Evolutionary conservation across 2,113 vertebrate species (phyloP), one percentile per base, ranked within the genome.

Genomic region (Orientallactaga bullata): DNA sequence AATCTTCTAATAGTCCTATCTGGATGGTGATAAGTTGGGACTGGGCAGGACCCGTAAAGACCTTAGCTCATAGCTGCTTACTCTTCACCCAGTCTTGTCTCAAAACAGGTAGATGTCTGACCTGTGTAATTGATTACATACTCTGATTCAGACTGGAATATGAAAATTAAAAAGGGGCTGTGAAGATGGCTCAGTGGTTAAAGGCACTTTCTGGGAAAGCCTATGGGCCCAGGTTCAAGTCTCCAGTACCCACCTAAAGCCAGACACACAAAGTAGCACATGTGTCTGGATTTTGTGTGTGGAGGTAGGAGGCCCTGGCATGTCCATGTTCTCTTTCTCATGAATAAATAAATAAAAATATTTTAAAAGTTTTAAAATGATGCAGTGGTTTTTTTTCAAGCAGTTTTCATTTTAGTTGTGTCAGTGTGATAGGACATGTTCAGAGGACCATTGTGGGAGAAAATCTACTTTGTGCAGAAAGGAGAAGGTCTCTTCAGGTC

Each of bases 331-430:
- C 55, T 55, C 55, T 55, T 55, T 55, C 55, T 55, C 55, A 55
- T 16, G 15, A 16, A 55, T 55, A 55, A 55, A 16, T 55, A 51
- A 51, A 51, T 55, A 16, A 55, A 55, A 55, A 55, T 10, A 55
- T 55, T 55, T 76, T 82, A 85, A 84, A 66, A 80, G n/a, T n/a
- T n/a, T 80, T 42, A 28, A 60, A 93, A 89, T 72, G 61, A 61
- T 86, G 18, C 0, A 51, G 2, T 87, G 17, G 3, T 71, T 68
- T 21, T n/a, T 63, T 65, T 4, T 85, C 68, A 58, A 37, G 13
- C 37, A 81, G 10, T 85, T 88, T 87, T 84, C 61, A 83, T 73
- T 93, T 88, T 71, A 78, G 21, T 80, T 55, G 55, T 55, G 55
- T 55, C 55, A 2, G 55, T 74, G 9, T 93, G 47, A 61, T 84